A percentile compares a stretch with the other conserved stretches of the same genome.
phyloP scores from a whole-genome alignment of 1,140 invertebrate genomes.

The Himalopsyche phryganea region DNA sequence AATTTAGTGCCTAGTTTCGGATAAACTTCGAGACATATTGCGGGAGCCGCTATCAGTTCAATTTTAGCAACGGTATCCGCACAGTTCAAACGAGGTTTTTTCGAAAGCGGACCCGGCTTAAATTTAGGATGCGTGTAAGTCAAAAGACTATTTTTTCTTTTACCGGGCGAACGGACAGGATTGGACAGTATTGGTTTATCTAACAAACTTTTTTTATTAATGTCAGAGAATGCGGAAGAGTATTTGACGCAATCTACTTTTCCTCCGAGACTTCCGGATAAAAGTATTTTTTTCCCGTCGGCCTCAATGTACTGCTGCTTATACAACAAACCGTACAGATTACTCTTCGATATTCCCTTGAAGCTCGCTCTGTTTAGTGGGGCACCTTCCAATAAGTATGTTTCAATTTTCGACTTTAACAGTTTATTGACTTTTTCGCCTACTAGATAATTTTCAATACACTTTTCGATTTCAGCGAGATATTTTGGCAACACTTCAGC shows the following conservation, averaged over 20 bases:
- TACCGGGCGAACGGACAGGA: background rate
- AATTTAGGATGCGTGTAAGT: constrained; percentile 29
- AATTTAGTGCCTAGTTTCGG: constrained; percentile 39
- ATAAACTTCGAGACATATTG: constrained; percentile 38
- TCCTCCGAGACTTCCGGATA: constrained; percentile 22
- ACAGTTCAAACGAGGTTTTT: constrained; percentile 39
- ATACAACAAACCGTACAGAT: constrained; percentile 13
- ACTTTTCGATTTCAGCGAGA: background rate
- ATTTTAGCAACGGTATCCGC: constrained; percentile 31
- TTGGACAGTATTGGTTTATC: background rate
- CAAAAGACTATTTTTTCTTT: constrained; percentile 22
- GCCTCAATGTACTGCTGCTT: constrained; percentile 8
- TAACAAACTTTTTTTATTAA: background rate
- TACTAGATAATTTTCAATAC: background rate
- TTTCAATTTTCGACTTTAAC: constrained; percentile 5
- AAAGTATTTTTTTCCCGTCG: constrained; percentile 6
- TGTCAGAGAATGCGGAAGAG: background rate
- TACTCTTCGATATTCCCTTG: constrained; percentile 10
- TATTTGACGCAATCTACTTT: constrained; percentile 1
- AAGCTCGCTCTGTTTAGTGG: constrained; percentile 19
- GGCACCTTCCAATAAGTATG: background rate
- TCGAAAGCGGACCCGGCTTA: constrained; percentile 42
- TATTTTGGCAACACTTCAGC: background rate
- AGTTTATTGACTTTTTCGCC: background rate
- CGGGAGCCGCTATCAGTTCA: constrained; percentile 38